Conservation (phyloP, 2,888 invertebrate genomes). For the Mesochorus sp. region DNA sequence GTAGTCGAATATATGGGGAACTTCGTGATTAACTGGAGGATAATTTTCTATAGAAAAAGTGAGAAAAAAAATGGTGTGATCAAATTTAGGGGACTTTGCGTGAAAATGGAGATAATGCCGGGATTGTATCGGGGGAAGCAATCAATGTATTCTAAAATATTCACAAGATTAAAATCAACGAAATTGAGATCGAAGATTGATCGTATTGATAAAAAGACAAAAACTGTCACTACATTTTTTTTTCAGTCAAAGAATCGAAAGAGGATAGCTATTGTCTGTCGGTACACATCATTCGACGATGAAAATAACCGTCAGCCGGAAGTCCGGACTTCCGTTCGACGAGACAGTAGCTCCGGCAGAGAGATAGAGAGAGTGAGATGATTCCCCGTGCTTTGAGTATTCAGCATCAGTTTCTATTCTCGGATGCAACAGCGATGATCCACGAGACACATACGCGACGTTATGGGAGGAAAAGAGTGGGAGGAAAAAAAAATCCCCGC, state of each 20-base stretch:
- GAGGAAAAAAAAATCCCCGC: conserved; percentile 2
- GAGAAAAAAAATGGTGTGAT: too few species aligned
- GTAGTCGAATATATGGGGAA: too few species aligned
- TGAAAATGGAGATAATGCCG: too few species aligned
- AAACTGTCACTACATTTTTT: not conserved
- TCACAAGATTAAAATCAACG: too few species aligned
- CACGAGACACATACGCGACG: not conserved
- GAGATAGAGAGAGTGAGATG: conserved; percentile 23
- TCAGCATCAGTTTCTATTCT: conserved; percentile 61
- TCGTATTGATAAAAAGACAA: not conserved
- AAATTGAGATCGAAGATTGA: too few species aligned
- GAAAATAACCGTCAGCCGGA: conserved; percentile 64
- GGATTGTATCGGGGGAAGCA: too few species aligned
- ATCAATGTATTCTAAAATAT: too few species aligned
- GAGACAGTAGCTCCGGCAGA: conserved; percentile 36
- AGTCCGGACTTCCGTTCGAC: conserved; percentile 58
- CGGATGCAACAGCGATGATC: conserved; percentile 43
- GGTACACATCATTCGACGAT: conserved; percentile 9
- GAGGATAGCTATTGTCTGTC: not conserved
- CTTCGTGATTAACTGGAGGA: too few species aligned
- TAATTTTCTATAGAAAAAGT: too few species aligned
- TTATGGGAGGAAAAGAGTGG: not conserved
- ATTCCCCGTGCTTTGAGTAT: conserved; percentile 19
- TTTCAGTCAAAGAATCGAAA: conserved; percentile 5
- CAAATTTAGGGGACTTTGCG: too few species aligned